These are phyloP conservation scores for Circaetus cinerascens DNA, from an alignment of 2,113 vertebrate species.

Conservation along the genomic window DNA sequence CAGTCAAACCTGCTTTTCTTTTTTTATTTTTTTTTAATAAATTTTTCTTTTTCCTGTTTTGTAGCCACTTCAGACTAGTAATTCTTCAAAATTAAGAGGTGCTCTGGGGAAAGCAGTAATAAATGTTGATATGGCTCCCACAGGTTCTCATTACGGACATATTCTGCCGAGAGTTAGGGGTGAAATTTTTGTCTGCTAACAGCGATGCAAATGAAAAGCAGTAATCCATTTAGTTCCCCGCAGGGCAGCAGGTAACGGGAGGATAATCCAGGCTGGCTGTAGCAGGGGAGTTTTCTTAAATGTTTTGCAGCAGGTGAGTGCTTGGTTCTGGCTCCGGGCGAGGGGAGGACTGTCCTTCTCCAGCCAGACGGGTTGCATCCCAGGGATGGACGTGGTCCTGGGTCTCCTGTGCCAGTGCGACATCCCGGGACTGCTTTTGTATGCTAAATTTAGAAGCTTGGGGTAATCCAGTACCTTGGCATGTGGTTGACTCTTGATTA, in stretches of 20 bases:
- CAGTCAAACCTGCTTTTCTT: too few species aligned
- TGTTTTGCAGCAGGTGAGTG: neutral
- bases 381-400: fast-evolving
- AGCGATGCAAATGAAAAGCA: neutral
- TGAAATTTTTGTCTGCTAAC: neutral
- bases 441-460: neutral
- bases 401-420: fast-evolving
- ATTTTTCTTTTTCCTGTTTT: too few species aligned
- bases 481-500: neutral
- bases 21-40: neutral
- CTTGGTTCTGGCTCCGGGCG: fast-evolving
- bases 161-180: fast-evolving
- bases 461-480: neutral
- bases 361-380: fast-evolving
- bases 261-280: neutral
- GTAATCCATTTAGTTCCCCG: fast-evolving
- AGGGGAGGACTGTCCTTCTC: neutral
- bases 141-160: fast-evolving
- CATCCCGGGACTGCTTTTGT: neutral
- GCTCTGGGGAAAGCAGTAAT: neutral
- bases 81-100: neutral
- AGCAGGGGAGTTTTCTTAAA: too few species aligned
- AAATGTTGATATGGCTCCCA: neutral
- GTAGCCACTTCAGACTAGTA: neutral
- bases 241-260: neutral